These are phyloP conservation scores for Myripristis murdjan DNA, from an alignment of 2,797 vertebrate species.

Conservation along the genomic window DNA sequence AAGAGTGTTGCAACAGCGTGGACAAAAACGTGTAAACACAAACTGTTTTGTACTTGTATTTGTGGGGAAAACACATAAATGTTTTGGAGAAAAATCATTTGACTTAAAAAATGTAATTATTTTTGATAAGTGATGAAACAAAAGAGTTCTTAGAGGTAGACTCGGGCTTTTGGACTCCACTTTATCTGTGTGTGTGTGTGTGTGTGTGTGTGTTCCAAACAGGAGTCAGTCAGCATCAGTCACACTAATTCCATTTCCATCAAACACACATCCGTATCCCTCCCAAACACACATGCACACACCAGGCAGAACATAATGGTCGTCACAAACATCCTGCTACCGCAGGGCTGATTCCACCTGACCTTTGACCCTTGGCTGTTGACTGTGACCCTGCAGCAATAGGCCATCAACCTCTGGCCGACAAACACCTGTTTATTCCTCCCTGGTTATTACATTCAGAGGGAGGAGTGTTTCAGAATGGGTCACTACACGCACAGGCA, in stretches of 20 bases:
- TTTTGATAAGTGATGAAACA: no score
- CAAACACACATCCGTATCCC: conserved; percentile 1
- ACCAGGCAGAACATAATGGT: conserved; percentile 57
- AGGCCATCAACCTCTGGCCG: conserved; percentile 38
- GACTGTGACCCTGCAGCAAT: conserved; percentile 65
- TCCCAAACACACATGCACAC: conserved; percentile 48
- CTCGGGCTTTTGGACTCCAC: no score
- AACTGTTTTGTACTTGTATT: no score
- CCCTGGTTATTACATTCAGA: conserved; percentile 35
- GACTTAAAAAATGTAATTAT: no score
- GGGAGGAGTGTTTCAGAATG: conserved; percentile 24
- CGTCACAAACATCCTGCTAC: conserved; percentile 60
- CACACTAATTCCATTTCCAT: conserved; percentile 49
- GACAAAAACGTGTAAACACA: no score
- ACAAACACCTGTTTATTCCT: conserved; percentile 83
- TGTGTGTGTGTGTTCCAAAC: neutral
- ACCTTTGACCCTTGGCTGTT: conserved; percentile 71
- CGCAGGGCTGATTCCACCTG: conserved; percentile 52
- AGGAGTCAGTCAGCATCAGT: conserved; percentile 50
- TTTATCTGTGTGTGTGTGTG: conserved; percentile 1
- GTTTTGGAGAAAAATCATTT: no score
- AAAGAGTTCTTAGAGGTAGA: no score
- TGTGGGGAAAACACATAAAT: no score
- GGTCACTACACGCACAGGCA: conserved; percentile 45
- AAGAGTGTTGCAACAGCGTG: no score